Evolutionary conservation across 2,888 invertebrate species (phyloP), one percentile per base, ranked within the genome.

Genomic region (Cancer borealis): DNA sequence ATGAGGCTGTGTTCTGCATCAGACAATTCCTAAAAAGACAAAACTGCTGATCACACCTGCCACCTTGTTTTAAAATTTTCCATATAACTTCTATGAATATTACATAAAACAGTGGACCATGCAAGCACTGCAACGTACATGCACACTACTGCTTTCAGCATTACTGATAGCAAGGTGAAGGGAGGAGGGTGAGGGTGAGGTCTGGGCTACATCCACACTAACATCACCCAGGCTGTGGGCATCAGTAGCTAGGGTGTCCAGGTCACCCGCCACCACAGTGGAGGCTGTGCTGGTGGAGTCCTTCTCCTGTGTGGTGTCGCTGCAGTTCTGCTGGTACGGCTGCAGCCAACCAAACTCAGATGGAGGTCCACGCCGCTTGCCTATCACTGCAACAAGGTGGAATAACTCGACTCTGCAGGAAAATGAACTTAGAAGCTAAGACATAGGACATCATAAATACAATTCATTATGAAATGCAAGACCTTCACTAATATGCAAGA

Each of bases 131-230:
- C 88, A 73, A 94, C 94, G 90, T 92, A 94, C 94, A 84, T 94
- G 94, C 94, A 94, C 5, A 92, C 92, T 94, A 92, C 87, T 94
- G 92, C 46, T 94, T 45, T 92, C 94, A 54, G 94, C 91, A 91
- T 92, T 92, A 87, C 87, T 87, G 90, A 79, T 46, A 91, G 92
- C 60, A 87, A 91, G 92, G 45, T 94, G 87, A 90, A 88, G 94
- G 66, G 79, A 92, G 30, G 92, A 92, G 30, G 92, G 92, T 66
- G 94, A 66, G 92, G 92, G 54, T 73, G 91, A 54, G 88, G 79
- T 88, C 84, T 92, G 90, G 30, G 60, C 46, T 66, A 91, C 66
- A 88, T 91, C 94, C 90, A 91, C 94, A 90, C 91, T 91, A 92
- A 94, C 87, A 92, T 94, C 92, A 91, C 90, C 91, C 87, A 88